Evolutionary conservation across 92 coral and sea anemone genomes (phyloP).

Genomic region (Epizoanthus fatuus): DNA sequence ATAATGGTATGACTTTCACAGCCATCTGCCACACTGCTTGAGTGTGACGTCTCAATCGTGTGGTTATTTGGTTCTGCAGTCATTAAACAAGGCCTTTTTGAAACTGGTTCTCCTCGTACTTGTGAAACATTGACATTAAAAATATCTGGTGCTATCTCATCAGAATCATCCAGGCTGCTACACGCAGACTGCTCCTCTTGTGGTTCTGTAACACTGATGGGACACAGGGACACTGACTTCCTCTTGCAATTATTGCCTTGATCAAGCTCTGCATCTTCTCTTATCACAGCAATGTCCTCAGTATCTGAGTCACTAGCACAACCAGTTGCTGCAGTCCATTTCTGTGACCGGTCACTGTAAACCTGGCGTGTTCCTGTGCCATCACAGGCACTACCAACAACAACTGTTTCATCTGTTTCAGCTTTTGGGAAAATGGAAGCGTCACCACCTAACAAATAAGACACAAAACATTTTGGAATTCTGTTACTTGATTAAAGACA

Average conservation of each 20-base stretch:
- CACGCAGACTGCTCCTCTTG: not conserved
- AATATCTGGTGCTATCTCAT: not conserved
- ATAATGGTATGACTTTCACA: not conserved
- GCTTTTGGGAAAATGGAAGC: constrained; percentile 97
- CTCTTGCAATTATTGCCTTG: not conserved
- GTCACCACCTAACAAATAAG: constrained; percentile 87
- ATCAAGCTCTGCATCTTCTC: not conserved
- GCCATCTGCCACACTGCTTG: not conserved
- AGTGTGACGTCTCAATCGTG: not conserved
- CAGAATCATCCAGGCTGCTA: not conserved
- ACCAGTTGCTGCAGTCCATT: not conserved
- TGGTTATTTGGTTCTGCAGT: not conserved
- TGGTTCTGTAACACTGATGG: not conserved
- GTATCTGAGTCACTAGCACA: not conserved
- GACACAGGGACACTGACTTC: not conserved
- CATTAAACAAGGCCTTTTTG: constrained; percentile 6
- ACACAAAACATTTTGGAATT: too few species aligned
- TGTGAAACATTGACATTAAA: not conserved
- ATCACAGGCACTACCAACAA: not conserved
- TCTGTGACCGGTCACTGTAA: not conserved
- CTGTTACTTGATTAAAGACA: not conserved
- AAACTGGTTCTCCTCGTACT: not conserved
- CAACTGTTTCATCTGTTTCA: constrained; percentile 60
- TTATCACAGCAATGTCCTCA: not conserved
- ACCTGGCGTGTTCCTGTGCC: not conserved